Percentiles rank a stretch among this genome's conserved stretches.
These are phyloP conservation scores for Galerucella nymphaeae DNA, from an alignment of 2,888 invertebrate genomes.

Conservation along the genomic window DNA sequence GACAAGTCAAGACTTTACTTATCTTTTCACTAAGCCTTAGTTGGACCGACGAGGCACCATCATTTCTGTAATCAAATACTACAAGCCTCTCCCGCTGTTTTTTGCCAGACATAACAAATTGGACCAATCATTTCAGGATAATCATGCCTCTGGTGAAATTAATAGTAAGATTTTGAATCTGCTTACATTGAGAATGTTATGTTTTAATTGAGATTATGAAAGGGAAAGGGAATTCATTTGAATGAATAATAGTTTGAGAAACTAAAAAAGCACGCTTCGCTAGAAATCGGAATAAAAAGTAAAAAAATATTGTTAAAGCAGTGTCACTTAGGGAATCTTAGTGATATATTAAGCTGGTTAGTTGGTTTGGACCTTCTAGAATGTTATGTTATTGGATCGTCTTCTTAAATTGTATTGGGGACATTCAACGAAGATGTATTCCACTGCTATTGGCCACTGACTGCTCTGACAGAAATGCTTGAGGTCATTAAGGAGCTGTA, in stretches of 20 bases:
- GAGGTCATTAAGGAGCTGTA: no score
- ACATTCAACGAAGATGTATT: no score
- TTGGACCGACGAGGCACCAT: slow-evolving; percentile 10
- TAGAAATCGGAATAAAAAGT: no score
- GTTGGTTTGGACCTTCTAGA: no score
- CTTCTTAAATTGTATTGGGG: no score
- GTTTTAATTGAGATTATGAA: not conserved
- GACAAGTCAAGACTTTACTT: slow-evolving; percentile 22
- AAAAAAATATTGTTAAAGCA: no score
- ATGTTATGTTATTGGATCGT: no score
- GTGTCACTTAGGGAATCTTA: no score
- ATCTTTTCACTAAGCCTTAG: slow-evolving; percentile 26
- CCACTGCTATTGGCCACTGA: no score
- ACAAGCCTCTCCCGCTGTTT: slow-evolving; percentile 28
- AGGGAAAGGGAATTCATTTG: not conserved
- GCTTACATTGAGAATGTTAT: not conserved
- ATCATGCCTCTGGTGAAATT: slow-evolving; percentile 1
- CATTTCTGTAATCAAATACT: slow-evolving; percentile 29
- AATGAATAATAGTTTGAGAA: not conserved
- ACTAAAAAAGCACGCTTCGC: no score
- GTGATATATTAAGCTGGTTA: no score
- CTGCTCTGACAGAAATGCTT: no score
- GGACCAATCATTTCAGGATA: slow-evolving; percentile 13
- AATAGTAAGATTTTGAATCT: not conserved
- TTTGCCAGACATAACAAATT: slow-evolving; percentile 20